Evolutionary conservation across 1,140 invertebrate genomes (phyloP).

Genomic region (Scaptomyza graminum): DNA sequence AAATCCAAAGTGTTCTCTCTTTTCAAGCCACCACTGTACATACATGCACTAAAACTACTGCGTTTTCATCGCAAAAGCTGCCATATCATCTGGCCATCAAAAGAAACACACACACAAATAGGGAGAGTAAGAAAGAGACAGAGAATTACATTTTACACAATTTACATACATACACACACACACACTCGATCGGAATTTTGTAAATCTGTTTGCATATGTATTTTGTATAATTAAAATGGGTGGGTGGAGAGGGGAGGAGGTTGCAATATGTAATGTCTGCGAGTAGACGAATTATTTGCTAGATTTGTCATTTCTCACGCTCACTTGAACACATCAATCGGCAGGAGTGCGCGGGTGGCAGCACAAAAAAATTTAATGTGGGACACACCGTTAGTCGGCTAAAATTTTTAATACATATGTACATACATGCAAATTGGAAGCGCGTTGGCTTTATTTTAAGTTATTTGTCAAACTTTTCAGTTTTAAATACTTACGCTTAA

Average conservation of each 20-base stretch:
- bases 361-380: constrained; percentile 48
- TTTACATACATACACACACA: neutral
- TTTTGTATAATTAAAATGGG: constrained; percentile 37
- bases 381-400: too few species aligned
- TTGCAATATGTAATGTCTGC: neutral
- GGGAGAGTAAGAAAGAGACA: neutral
- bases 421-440: too few species aligned
- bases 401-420: too few species aligned
- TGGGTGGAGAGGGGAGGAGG: neutral
- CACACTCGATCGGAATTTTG: neutral
- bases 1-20: too few species aligned
- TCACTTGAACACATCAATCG: constrained; percentile 82
- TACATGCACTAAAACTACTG: neutral
- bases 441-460: neutral
- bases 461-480: neutral
- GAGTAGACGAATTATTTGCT: constrained; percentile 55
- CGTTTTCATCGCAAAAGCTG: constrained; percentile 22
- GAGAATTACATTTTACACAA: constrained; percentile 16
- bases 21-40: constrained; percentile 14
- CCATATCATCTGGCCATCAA: constrained; percentile 19
- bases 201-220: constrained; percentile 26
- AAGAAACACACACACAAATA: constrained; percentile 5
- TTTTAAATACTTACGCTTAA: too few species aligned
- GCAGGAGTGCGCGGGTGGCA: constrained; percentile 49
- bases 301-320: constrained; percentile 81